Evolutionary conservation across 2,888 invertebrate genomes (phyloP).

Genomic region (Melieria crassipennis): DNA sequence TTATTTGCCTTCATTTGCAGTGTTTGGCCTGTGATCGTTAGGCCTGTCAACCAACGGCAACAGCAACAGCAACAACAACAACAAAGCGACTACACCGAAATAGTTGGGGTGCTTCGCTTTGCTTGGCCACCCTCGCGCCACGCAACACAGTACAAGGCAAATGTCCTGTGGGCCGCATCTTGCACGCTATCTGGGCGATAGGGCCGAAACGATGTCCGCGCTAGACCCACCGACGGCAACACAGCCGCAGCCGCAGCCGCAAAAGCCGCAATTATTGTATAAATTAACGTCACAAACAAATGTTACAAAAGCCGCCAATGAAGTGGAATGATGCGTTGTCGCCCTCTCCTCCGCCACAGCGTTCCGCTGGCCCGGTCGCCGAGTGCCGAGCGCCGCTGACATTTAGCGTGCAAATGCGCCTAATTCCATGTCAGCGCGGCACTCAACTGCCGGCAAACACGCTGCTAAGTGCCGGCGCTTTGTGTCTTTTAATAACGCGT

Average conservation of each 20-base stretch:
- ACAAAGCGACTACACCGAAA: too few relatives aligned
- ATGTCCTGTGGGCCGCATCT: conserved; percentile 23
- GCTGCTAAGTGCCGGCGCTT: conserved; percentile 14
- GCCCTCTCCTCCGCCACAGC: conserved; percentile 46
- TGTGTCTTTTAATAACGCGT: conserved; percentile 55
- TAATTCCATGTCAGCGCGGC: conserved; percentile 27
- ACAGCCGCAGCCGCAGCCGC: conserved; percentile 23
- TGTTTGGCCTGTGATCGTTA: conserved; percentile 44
- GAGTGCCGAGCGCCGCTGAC: background rate
- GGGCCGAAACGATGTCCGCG: background rate
- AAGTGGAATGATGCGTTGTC: conserved; percentile 61
- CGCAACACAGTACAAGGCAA: conserved; percentile 17
- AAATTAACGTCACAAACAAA: conserved; percentile 67
- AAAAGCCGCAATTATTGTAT: conserved; percentile 61
- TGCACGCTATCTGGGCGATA: conserved; percentile 13
- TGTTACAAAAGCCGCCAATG: conserved; percentile 67
- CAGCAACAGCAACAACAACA: conserved; percentile 5
- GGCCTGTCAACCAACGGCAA: conserved; percentile 43
- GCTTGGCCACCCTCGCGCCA: background rate
- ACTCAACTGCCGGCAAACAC: conserved; percentile 17
- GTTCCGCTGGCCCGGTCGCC: conserved; percentile 53
- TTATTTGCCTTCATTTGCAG: conserved; percentile 47
- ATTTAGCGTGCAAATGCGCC: conserved; percentile 30
- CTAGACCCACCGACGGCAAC: background rate
- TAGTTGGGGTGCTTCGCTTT: background rate